Conservation (phyloP, 2,113 vertebrate species). For the Phylloscopus trochiloides region DNA sequence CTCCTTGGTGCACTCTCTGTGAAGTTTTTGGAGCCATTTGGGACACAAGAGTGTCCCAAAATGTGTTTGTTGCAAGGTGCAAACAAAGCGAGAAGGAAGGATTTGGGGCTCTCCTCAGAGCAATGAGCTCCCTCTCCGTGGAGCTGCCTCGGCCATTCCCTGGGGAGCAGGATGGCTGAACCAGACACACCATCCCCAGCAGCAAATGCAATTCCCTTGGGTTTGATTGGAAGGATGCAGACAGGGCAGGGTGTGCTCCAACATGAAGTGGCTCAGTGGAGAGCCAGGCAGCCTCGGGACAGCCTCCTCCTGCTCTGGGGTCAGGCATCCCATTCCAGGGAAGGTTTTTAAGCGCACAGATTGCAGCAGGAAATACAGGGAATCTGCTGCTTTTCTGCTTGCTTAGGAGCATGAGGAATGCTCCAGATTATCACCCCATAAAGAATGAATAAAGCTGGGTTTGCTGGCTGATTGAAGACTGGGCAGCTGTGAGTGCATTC, state of each 20-base stretch:
- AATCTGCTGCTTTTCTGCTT: not conserved
- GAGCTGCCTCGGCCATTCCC: not conserved
- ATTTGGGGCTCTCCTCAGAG: not conserved
- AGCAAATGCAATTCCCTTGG: not conserved
- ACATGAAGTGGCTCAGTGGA: not conserved
- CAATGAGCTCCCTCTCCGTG: rapidly evolving
- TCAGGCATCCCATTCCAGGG: not conserved
- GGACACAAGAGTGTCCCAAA: not conserved
- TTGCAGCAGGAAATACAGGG: rapidly evolving
- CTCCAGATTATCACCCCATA: not conserved
- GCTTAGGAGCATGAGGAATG: not conserved
- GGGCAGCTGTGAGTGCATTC: not conserved
- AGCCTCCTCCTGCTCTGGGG: not conserved
- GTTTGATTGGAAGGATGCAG: not conserved
- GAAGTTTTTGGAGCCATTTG: not conserved
- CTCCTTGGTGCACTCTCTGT: not conserved
- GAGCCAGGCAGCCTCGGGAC: rapidly evolving
- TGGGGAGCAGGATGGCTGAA: not conserved
- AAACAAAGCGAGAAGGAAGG: not conserved
- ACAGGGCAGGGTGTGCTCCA: not conserved
- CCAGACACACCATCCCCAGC: not conserved
- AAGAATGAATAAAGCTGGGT: not conserved
- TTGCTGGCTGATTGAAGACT: not conserved
- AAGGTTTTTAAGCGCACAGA: not conserved
- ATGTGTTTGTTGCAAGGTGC: not conserved